Percentiles rank a stretch among this genome's conserved stretches.
Evolutionary conservation across 2,888 invertebrate genomes (phyloP).

Genomic region (Drosophila quinaria): DNA sequence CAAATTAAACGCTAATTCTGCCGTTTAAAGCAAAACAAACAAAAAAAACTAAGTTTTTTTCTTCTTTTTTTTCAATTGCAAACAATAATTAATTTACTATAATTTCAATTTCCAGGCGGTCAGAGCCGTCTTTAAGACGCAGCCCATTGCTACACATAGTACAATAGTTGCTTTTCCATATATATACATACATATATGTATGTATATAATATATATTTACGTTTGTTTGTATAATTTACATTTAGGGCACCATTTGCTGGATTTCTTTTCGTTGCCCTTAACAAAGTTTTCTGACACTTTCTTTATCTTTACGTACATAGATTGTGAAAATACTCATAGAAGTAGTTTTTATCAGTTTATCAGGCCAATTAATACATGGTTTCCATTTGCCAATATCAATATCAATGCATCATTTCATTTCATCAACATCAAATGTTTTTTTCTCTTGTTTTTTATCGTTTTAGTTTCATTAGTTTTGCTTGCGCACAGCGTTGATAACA

Average conservation of each 20-base stretch:
- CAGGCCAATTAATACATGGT: conserved; percentile 68
- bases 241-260: conserved; percentile 13
- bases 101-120: conserved; percentile 54
- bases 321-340: conserved; percentile 57
- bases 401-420: conserved; percentile 20
- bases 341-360: conserved; percentile 31
- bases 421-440: conserved; percentile 39
- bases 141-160: conserved; percentile 44
- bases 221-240: conserved; percentile 56
- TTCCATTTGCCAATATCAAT: conserved; percentile 53
- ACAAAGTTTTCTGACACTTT: conserved; percentile 30
- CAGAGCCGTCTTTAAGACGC: conserved; percentile 66
- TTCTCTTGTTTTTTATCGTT: conserved; percentile 23
- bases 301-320: conserved; percentile 47
- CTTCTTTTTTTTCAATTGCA: conserved; percentile 52
- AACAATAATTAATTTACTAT: conserved; percentile 66
- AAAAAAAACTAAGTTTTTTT: conserved; percentile 69
- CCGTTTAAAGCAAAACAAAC: conserved; percentile 52
- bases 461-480: conserved; percentile 48
- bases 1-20: conserved; percentile 64
- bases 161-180: conserved; percentile 51
- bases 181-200: conserved; percentile 27
- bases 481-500: conserved; percentile 78
- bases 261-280: conserved; percentile 18
- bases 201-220: conserved; percentile 12